phyloP scores from a whole-genome alignment of 2,113 vertebrate species.

The Pristiophorus japonicus region DNA sequence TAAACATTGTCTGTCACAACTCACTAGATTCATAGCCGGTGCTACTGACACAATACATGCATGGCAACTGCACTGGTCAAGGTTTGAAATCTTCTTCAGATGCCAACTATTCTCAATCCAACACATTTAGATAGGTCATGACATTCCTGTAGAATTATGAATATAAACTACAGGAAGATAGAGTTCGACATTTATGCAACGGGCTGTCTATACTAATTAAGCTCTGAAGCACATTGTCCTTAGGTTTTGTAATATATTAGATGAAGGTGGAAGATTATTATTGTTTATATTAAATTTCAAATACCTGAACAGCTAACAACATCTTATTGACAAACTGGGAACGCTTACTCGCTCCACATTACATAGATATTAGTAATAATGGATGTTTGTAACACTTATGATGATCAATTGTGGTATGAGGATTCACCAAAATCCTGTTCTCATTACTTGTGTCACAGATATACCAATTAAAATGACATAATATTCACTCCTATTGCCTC shows the following conservation, averaged over 20 bases:
- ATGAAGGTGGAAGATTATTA: not conserved
- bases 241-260: not conserved
- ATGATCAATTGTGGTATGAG: not conserved
- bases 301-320: not conserved
- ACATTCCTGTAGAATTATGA: not conserved
- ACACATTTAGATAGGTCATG: not conserved
- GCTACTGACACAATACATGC: not conserved
- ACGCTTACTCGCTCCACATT: not conserved
- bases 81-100: not conserved
- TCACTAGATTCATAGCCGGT: not conserved
- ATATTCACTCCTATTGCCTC: not conserved
- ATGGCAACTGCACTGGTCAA: not conserved
- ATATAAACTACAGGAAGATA: not conserved
- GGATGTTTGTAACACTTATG: not conserved
- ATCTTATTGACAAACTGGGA: not conserved
- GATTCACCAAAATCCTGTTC: not conserved
- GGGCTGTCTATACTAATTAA: not conserved
- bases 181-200: not conserved
- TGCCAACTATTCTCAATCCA: not conserved
- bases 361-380: not conserved
- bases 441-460: not conserved
- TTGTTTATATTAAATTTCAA: not conserved
- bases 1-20: not conserved
- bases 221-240: not conserved
- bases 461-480: not conserved